phyloP scores from a whole-genome alignment of 2,797 vertebrate species.

The Chelidonichthys spinosus region DNA sequence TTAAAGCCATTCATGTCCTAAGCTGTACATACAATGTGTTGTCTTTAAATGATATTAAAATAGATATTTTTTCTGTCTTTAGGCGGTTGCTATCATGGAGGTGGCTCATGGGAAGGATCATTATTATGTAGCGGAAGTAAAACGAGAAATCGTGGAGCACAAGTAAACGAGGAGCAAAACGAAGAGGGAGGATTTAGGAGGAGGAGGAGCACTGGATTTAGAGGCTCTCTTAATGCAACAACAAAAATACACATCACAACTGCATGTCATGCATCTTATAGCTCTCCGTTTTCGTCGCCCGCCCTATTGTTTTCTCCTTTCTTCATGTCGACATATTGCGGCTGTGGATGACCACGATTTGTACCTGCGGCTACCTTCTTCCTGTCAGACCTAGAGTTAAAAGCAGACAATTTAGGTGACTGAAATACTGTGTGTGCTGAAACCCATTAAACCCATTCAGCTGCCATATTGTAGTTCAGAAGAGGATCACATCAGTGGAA shows the following conservation, averaged over 20 bases:
- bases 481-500: constrained; percentile 2
- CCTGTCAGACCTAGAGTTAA: constrained; percentile 21
- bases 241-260: constrained; percentile 36
- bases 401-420: background rate
- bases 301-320: constrained; percentile 22
- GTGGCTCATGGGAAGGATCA: constrained; percentile 97
- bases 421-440: constrained; percentile 16
- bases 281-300: constrained; percentile 39
- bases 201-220: background rate
- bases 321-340: constrained; percentile 17
- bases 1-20: background rate
- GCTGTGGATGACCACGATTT: constrained; percentile 34
- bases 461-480: background rate
- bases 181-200: background rate
- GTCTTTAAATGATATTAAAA: constrained; percentile 1
- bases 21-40: background rate
- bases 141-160: constrained; percentile 90
- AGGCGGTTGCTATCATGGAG: constrained; percentile 97
- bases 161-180: constrained; percentile 61
- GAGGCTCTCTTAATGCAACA: constrained; percentile 45
- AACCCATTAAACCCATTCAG: constrained; percentile 19
- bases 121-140: constrained; percentile 94
- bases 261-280: constrained; percentile 75
- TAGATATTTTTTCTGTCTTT: constrained; percentile 36
- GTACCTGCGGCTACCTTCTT: constrained; percentile 24